Conservation (phyloP, 2,888 invertebrate species). For the Alcis repandata region DNA sequence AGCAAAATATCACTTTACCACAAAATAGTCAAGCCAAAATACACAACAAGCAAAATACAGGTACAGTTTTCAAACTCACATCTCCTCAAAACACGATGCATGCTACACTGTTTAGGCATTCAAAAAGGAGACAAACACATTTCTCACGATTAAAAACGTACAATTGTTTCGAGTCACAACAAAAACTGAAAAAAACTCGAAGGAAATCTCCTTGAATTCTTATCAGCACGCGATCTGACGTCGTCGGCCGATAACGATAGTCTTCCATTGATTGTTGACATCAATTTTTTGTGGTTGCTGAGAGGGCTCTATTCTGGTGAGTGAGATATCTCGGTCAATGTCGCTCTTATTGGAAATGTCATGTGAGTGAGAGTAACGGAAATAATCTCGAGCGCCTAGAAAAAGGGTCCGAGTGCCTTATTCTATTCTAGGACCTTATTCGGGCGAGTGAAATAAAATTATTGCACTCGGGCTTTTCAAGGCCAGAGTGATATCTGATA, state of each 20-base stretch:
- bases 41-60: too few relatives aligned
- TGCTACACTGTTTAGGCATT: conserved; percentile 45
- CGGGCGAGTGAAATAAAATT: too few relatives aligned
- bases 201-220: conserved; percentile 54
- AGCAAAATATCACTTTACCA: too few relatives aligned
- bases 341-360: too few relatives aligned
- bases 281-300: conserved; percentile 10
- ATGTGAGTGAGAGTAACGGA: too few relatives aligned
- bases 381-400: too few relatives aligned
- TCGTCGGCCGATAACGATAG: conserved; percentile 58
- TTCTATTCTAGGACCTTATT: too few relatives aligned
- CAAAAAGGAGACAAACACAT: conserved; percentile 55
- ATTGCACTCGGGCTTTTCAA: too few relatives aligned
- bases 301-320: neutral
- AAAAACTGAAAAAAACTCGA: conserved; percentile 62
- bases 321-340: too few relatives aligned
- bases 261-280: conserved; percentile 48
- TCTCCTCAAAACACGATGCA: conserved; percentile 65
- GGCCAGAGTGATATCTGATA: too few relatives aligned
- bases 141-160: conserved; percentile 56
- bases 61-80: conserved; percentile 60
- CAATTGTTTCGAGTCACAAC: conserved; percentile 58
- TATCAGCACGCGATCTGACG: conserved; percentile 70
- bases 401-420: too few relatives aligned
- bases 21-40: too few relatives aligned